Evolutionary conservation across 2,113 vertebrate genomes (phyloP).

Genomic region (Coreoperca whiteheadi): DNA sequence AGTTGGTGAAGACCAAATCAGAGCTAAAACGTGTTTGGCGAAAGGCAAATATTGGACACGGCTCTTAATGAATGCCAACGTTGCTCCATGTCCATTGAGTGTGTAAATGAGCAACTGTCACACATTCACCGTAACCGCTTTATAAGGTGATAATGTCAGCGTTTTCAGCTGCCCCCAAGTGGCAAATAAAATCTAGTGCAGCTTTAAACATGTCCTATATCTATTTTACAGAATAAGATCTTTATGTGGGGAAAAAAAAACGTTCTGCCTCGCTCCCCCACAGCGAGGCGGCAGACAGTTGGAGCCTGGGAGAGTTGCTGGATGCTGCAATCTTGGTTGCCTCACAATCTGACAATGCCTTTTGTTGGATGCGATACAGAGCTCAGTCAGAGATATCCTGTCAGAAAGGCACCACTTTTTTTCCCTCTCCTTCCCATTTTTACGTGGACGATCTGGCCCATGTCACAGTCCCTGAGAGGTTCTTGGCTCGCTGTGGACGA

Average conservation of each 20-base stretch:
- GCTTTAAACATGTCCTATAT: neutral
- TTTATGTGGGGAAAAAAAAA: constrained; percentile 44
- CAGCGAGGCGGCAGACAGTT: constrained; percentile 38
- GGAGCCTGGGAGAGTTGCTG: constrained; percentile 41
- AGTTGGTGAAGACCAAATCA: constrained; percentile 6
- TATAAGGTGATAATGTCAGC: neutral
- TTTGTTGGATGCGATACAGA: constrained; percentile 38
- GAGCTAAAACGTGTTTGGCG: no score
- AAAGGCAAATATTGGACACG: neutral
- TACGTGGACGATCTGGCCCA: constrained; percentile 24
- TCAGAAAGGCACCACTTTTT: constrained; percentile 19
- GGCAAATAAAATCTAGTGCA: neutral
- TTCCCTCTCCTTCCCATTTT: constrained; percentile 2
- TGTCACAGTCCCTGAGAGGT: constrained; percentile 37
- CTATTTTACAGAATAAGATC: constrained; percentile 6
- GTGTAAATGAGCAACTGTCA: neutral
- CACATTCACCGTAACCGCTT: neutral
- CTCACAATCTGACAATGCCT: constrained; percentile 45
- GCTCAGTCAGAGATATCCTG: constrained; percentile 28
- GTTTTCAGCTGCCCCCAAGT: neutral
- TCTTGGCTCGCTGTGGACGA: constrained; percentile 30
- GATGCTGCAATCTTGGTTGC: constrained; percentile 49
- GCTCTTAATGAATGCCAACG: neutral
- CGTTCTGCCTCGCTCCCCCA: constrained; percentile 22
- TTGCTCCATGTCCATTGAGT: no score